A percentile compares a stretch with the other conserved stretches of the same genome.
Conservation (phyloP, 2,113 vertebrate genomes). For the Motacilla tschutschensis region DNA sequence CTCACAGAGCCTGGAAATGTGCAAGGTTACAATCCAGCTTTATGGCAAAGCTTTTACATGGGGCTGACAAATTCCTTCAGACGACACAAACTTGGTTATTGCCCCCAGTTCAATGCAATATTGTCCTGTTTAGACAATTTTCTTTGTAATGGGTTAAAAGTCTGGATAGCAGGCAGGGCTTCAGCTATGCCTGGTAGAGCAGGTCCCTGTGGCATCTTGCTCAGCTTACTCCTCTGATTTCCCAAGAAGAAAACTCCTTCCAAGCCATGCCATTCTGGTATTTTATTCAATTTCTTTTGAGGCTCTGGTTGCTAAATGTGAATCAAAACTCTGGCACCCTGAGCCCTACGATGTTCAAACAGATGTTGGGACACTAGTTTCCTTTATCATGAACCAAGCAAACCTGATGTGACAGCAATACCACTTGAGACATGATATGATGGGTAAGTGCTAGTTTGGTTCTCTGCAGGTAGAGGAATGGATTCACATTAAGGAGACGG, state of each 20-base stretch:
- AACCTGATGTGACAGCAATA: neutral
- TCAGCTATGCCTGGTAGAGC: neutral
- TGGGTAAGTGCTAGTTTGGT: neutral
- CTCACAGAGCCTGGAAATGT: neutral
- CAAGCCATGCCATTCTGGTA: rapidly evolving
- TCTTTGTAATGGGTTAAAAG: neutral
- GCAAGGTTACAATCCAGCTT: neutral
- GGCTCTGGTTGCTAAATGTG: neutral
- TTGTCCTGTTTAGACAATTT: neutral
- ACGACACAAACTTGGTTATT: neutral
- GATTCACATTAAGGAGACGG: constrained; percentile 18
- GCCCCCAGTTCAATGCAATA: neutral
- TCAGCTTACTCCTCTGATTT: neutral
- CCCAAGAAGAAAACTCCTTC: neutral
- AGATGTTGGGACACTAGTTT: neutral
- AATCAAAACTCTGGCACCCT: neutral
- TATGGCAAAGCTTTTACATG: neutral
- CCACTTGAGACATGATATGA: rapidly evolving
- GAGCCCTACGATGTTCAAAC: neutral
- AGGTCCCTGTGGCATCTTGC: neutral
- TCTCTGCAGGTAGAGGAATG: constrained; percentile 34
- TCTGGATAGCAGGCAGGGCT: neutral
- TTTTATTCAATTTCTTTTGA: neutral
- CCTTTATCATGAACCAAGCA: neutral
- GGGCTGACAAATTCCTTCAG: neutral